Percentiles rank a stretch among this genome's conserved stretches.
phyloP scores from a whole-genome alignment of 2,113 vertebrate species.

The Scytalopus superciliaris region DNA sequence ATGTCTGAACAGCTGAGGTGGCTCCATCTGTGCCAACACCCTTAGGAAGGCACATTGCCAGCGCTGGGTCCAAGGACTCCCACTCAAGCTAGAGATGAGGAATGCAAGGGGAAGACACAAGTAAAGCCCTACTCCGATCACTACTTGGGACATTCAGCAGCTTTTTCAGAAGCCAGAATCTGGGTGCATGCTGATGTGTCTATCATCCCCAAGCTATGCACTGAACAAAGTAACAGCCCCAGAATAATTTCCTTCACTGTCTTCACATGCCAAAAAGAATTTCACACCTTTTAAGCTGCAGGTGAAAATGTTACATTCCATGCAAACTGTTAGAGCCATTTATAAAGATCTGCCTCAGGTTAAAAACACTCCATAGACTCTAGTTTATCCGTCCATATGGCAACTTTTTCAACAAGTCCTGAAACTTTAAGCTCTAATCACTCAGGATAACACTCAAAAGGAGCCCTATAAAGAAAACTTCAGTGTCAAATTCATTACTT shows the following conservation, averaged over 20 bases:
- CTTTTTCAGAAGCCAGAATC: background rate
- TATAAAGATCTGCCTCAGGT: background rate
- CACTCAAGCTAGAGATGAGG: background rate
- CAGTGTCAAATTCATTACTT: background rate
- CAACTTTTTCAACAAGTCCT: background rate
- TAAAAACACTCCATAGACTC: background rate
- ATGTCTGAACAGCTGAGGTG: slow-evolving; percentile 1
- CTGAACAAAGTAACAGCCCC: background rate
- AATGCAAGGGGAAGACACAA: background rate
- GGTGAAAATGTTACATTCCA: slow-evolving; percentile 7
- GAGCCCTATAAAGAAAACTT: background rate
- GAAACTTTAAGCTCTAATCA: background rate
- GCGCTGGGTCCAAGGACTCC: background rate
- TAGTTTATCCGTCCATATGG: background rate
- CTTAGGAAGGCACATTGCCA: background rate
- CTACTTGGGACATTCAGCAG: background rate
- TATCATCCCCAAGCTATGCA: background rate
- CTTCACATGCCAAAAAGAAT: slow-evolving; percentile 18
- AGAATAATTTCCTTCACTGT: background rate
- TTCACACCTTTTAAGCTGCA: slow-evolving; percentile 27
- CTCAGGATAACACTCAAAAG: background rate
- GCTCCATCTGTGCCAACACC: background rate
- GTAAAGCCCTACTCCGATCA: background rate
- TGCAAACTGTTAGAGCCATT: background rate
- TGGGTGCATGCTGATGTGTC: background rate